Evolutionary conservation across 2,797 vertebrate genomes (phyloP).

Genomic region (Benthosema pterotum): DNA sequence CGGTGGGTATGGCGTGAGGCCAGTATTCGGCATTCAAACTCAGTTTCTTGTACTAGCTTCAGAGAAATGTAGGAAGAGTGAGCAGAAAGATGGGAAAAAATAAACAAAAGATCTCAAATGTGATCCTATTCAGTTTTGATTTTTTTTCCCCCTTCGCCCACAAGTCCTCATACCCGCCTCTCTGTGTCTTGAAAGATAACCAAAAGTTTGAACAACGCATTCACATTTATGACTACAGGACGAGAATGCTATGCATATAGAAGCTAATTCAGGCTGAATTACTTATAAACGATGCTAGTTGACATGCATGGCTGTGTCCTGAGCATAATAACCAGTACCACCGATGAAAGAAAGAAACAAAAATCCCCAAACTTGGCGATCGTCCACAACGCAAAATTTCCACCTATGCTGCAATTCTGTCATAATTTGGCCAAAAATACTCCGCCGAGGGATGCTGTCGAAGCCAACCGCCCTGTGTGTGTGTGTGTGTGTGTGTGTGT

Average conservation of each 20-base stretch:
- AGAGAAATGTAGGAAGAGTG: not conserved
- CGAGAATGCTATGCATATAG: slow-evolving; percentile 4
- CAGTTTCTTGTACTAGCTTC: not conserved
- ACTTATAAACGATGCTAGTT: slow-evolving; percentile 11
- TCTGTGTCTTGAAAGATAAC: slow-evolving; percentile 1
- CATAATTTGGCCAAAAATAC: slow-evolving; percentile 41
- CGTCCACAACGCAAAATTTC: slow-evolving; percentile 53
- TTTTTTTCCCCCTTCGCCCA: slow-evolving; percentile 6
- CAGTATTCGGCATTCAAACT: not conserved
- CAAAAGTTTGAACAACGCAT: slow-evolving; percentile 13
- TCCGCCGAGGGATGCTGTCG: too few species aligned
- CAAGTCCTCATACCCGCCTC: not conserved
- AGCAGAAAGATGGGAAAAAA: not conserved
- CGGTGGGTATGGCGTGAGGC: not conserved
- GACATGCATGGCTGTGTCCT: slow-evolving; percentile 23
- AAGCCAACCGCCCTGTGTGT: too few species aligned
- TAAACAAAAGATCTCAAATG: not conserved
- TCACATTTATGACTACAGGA: not conserved
- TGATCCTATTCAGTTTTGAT: not conserved
- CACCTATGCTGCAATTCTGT: slow-evolving; percentile 68
- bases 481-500: too few species aligned
- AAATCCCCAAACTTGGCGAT: slow-evolving; percentile 21
- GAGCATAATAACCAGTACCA: not conserved
- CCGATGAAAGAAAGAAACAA: slow-evolving; percentile 9
- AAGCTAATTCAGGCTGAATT: slow-evolving; percentile 15